These are phyloP conservation scores for Aspidapion aeneum DNA, from an alignment of 2,888 invertebrate species.

Conservation along the genomic window DNA sequence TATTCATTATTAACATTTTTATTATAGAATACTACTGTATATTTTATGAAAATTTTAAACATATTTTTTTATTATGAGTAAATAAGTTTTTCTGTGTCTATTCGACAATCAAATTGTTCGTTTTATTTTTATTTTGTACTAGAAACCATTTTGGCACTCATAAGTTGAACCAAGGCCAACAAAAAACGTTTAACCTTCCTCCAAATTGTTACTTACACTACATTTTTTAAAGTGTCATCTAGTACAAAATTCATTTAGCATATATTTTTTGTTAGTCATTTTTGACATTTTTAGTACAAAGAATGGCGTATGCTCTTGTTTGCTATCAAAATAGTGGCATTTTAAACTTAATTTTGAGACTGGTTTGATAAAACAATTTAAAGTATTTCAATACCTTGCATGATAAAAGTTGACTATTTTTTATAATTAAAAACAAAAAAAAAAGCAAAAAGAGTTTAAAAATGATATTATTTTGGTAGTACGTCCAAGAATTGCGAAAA, in stretches of 20 bases:
- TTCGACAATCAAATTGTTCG: neutral
- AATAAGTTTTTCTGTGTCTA: neutral
- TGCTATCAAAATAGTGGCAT: no score
- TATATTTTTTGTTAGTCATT: neutral
- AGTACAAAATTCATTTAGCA: neutral
- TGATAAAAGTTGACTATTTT: no score
- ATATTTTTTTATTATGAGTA: constrained; percentile 16
- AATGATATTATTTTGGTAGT: no score
- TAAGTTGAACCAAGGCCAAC: no score
- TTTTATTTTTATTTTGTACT: neutral
- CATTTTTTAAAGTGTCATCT: neutral
- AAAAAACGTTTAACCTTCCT: no score
- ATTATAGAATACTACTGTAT: constrained; percentile 5
- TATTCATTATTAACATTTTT: neutral
- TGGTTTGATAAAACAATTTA: no score
- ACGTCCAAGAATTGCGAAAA: neutral
- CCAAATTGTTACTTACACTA: no score
- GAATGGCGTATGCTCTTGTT: neutral
- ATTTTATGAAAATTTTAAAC: constrained; percentile 18
- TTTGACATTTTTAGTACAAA: neutral
- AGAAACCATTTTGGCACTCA: no score
- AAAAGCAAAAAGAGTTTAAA: no score
- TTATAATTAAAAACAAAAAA: no score
- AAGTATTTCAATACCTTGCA: no score
- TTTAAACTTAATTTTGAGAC: no score